Percentiles rank a stretch among this genome's conserved stretches.
These are phyloP conservation scores for Poeciliopsis retropinna DNA, from an alignment of 2,113 vertebrate species.

Conservation along the genomic window DNA sequence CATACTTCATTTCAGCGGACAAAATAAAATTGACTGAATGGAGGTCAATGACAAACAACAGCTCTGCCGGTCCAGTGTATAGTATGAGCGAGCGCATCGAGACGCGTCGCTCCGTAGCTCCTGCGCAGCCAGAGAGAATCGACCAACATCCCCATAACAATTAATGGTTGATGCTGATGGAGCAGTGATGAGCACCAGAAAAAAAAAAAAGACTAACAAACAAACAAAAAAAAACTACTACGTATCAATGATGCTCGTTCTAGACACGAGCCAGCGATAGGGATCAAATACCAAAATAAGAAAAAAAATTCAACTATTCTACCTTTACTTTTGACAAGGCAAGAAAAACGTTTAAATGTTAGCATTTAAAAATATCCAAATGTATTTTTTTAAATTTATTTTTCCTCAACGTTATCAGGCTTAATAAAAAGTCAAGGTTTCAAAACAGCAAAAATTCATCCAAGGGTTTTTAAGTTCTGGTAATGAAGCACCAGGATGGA, in stretches of 20 bases:
- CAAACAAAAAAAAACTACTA: not conserved
- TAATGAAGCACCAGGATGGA: not conserved
- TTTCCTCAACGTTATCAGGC: too few relatives aligned
- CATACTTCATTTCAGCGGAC: constrained; percentile 59
- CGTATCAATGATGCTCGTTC: not conserved
- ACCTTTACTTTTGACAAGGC: too few relatives aligned
- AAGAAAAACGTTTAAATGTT: too few relatives aligned
- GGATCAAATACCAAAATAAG: not conserved
- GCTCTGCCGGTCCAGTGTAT: constrained; percentile 69
- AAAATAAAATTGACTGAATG: constrained; percentile 36
- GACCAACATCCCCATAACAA: constrained; percentile 13
- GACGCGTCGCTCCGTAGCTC: constrained; percentile 36
- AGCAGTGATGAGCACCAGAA: constrained; percentile 46
- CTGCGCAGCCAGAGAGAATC: constrained; percentile 48
- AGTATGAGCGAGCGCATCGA: constrained; percentile 32
- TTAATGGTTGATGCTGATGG: constrained; percentile 4
- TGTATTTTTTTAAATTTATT: too few relatives aligned
- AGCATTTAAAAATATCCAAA: too few relatives aligned
- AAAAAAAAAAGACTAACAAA: not conserved
- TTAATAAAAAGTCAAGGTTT: too few relatives aligned
- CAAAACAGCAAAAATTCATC: not conserved
- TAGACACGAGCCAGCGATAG: not conserved
- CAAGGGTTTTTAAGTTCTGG: not conserved
- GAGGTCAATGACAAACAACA: constrained; percentile 15
- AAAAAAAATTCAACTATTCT: too few relatives aligned